These are phyloP conservation scores for Myotis lucifugus DNA, from an alignment of 2,113 vertebrate genomes.

Conservation along the genomic window DNA sequence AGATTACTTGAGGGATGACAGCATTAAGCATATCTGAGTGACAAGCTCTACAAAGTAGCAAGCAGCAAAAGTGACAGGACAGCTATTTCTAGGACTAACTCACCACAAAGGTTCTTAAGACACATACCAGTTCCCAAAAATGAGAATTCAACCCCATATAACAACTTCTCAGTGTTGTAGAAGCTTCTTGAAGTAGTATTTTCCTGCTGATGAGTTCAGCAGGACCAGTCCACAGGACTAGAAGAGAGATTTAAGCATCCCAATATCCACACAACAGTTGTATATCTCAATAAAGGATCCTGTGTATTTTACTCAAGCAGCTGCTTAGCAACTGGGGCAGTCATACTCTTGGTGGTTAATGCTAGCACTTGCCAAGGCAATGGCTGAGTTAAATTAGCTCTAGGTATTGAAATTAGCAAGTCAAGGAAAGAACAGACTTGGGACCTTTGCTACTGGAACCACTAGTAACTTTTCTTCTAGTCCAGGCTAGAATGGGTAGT, in stretches of 20 bases:
- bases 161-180: slow-evolving; percentile 51
- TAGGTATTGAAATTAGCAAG: slow-evolving; percentile 29
- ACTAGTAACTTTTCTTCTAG: neutral
- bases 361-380: neutral
- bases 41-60: slow-evolving; percentile 74
- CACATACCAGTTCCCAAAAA: slow-evolving; percentile 53
- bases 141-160: slow-evolving; percentile 50
- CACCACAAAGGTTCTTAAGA: slow-evolving; percentile 30
- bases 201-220: neutral
- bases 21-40: slow-evolving; percentile 78
- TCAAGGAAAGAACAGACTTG: slow-evolving; percentile 10
- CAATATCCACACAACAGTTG: neutral
- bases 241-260: slow-evolving; percentile 26
- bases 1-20: slow-evolving; percentile 72
- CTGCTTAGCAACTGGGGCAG: neutral
- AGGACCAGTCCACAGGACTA: neutral
- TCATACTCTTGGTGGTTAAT: neutral
- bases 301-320: neutral
- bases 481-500: neutral
- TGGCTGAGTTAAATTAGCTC: slow-evolving; percentile 4
- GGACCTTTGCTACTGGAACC: neutral
- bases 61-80: slow-evolving; percentile 61
- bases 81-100: slow-evolving; percentile 53
- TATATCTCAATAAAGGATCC: neutral
- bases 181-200: slow-evolving; percentile 19